phyloP scores from a whole-genome alignment of 1,140 invertebrate genomes.

The Rhopalosiphum padi region DNA sequence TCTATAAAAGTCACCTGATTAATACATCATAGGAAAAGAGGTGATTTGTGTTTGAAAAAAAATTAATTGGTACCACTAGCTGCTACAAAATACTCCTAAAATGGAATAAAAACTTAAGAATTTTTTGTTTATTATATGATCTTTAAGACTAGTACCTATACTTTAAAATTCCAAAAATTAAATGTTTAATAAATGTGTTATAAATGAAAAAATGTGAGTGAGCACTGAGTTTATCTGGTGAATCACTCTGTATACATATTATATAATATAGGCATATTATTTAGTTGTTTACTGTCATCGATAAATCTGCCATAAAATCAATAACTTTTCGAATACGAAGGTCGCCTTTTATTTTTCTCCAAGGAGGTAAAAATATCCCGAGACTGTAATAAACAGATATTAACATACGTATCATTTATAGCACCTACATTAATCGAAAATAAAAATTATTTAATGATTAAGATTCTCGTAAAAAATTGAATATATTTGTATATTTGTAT shows the following conservation, averaged over 20 bases:
- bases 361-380: background rate
- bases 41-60: no score
- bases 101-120: background rate
- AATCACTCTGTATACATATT: background rate
- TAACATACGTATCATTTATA: background rate
- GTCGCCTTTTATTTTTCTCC: background rate
- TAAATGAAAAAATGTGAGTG: background rate
- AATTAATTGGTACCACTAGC: no score
- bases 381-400: background rate
- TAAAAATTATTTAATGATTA: background rate
- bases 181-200: background rate
- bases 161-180: background rate
- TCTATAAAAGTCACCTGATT: no score
- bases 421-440: background rate
- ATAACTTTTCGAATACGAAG: background rate
- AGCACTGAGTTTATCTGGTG: background rate
- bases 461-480: background rate
- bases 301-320: background rate
- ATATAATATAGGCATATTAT: background rate
- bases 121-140: background rate
- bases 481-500: no score
- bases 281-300: background rate
- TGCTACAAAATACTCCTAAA: no score
- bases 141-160: no score
- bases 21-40: no score